phyloP scores from a whole-genome alignment of 1,140 invertebrate species.

The Hypothenemus hampei region DNA sequence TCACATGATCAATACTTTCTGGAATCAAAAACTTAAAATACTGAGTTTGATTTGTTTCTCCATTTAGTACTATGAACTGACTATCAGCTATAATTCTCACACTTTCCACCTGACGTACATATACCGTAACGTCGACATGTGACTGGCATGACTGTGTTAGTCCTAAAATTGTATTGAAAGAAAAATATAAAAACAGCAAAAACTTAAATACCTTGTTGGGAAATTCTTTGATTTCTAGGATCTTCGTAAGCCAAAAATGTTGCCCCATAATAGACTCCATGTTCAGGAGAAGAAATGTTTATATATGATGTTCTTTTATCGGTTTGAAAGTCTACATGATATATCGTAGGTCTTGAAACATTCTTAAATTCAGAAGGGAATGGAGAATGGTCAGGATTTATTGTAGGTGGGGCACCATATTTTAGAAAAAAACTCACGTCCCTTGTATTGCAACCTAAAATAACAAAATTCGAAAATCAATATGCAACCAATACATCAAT shows the following conservation, averaged over 20 bases:
- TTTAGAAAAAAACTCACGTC: slow-evolving; percentile 62
- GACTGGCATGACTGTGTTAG: slow-evolving; percentile 33
- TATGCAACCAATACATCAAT: not conserved
- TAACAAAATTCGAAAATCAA: not conserved
- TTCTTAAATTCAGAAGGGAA: slow-evolving; percentile 61
- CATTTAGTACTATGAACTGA: slow-evolving; percentile 14
- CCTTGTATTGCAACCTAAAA: slow-evolving; percentile 53
- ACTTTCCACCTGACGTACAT: slow-evolving; percentile 24
- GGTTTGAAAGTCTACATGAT: slow-evolving; percentile 48
- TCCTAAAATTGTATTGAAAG: slow-evolving; percentile 29
- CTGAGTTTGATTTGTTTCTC: slow-evolving; percentile 16
- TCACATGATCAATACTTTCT: slow-evolving; percentile 25
- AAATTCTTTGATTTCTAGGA: slow-evolving; percentile 62
- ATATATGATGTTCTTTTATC: slow-evolving; percentile 50
- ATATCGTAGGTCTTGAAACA: slow-evolving; percentile 43
- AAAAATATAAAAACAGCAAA: slow-evolving; percentile 4
- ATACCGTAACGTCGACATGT: slow-evolving; percentile 31
- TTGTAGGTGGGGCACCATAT: slow-evolving; percentile 70
- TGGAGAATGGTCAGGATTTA: slow-evolving; percentile 68
- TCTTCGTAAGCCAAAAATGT: slow-evolving; percentile 70
- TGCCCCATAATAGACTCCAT: slow-evolving; percentile 75
- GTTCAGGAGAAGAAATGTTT: slow-evolving; percentile 57
- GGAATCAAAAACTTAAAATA: slow-evolving; percentile 48
- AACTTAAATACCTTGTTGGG: slow-evolving; percentile 60
- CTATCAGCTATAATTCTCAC: slow-evolving; percentile 23